phyloP scores from a whole-genome alignment of 2,888 invertebrate species.

The Flabesymbios commensalis region DNA sequence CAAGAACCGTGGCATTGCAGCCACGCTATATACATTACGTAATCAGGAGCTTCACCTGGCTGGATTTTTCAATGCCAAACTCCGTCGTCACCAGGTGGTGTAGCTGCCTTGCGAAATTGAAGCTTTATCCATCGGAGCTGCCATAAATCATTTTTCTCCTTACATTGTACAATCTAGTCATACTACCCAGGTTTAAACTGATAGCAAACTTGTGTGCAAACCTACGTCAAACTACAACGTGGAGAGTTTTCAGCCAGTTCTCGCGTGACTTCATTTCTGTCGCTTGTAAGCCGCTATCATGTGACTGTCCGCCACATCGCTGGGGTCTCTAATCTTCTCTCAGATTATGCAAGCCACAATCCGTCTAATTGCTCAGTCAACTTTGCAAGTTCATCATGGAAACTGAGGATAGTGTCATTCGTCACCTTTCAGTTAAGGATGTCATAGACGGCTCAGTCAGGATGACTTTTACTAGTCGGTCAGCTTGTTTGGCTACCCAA shows the following conservation, averaged over 20 bases:
- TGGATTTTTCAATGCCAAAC: slow-evolving; percentile 9
- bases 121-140: not conserved
- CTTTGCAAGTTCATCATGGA: too few relatives aligned
- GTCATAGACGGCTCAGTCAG: too few relatives aligned
- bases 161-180: slow-evolving; percentile 8
- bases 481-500: too few relatives aligned
- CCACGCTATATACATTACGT: slow-evolving; percentile 1
- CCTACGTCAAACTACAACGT: not conserved
- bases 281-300: slow-evolving; percentile 7
- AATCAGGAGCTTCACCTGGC: slow-evolving; percentile 1
- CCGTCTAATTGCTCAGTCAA: too few relatives aligned
- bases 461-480: too few relatives aligned
- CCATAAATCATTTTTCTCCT: not conserved
- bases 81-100: not conserved
- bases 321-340: too few relatives aligned
- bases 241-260: slow-evolving; percentile 11
- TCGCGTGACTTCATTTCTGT: slow-evolving; percentile 1
- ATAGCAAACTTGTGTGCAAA: too few relatives aligned
- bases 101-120: slow-evolving; percentile 13
- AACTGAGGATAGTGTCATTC: too few relatives aligned
- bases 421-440: too few relatives aligned
- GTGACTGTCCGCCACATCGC: too few relatives aligned
- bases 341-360: too few relatives aligned
- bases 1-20: not conserved
- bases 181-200: not conserved